Evolutionary conservation across 2,888 invertebrate species (phyloP).

Genomic region (Parthenolecanium corni): DNA sequence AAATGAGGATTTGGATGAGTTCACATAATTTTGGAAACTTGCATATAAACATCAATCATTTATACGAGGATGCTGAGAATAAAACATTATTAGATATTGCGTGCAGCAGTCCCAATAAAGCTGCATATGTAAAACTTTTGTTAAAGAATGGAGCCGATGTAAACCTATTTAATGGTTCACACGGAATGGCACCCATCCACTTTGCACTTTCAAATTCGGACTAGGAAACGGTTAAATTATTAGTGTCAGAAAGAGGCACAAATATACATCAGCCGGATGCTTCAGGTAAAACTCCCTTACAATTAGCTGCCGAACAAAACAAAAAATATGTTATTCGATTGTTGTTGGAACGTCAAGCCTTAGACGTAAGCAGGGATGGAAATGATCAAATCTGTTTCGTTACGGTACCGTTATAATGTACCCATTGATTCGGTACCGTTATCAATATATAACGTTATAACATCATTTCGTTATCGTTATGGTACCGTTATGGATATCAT

Average conservation of each 20-base stretch:
- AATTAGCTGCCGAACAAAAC: constrained; percentile 44
- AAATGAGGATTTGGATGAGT: too few species aligned
- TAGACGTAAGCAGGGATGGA: too few species aligned
- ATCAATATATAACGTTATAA: too few species aligned
- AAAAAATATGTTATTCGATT: constrained; percentile 35
- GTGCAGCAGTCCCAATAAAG: constrained; percentile 43
- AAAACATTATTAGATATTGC: too few species aligned
- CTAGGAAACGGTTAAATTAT: constrained; percentile 41
- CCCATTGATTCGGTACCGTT: too few species aligned
- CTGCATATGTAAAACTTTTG: constrained; percentile 47
- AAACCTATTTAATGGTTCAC: constrained; percentile 46
- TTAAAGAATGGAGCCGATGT: constrained; percentile 51
- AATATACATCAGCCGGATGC: constrained; percentile 44
- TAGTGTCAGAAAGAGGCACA: constrained; percentile 38
- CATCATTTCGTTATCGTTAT: too few species aligned
- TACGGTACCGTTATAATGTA: too few species aligned
- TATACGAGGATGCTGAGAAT: too few species aligned
- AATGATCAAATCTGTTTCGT: too few species aligned
- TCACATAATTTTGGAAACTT: too few species aligned
- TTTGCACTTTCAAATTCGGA: constrained; percentile 49
- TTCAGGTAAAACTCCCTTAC: constrained; percentile 45
- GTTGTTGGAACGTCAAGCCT: constrained; percentile 36
- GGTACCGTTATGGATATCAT: too few species aligned
- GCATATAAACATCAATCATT: too few species aligned
- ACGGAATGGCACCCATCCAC: constrained; percentile 53